phyloP scores from a whole-genome alignment of 2,797 vertebrate species.

The Enteromius anoplus region DNA sequence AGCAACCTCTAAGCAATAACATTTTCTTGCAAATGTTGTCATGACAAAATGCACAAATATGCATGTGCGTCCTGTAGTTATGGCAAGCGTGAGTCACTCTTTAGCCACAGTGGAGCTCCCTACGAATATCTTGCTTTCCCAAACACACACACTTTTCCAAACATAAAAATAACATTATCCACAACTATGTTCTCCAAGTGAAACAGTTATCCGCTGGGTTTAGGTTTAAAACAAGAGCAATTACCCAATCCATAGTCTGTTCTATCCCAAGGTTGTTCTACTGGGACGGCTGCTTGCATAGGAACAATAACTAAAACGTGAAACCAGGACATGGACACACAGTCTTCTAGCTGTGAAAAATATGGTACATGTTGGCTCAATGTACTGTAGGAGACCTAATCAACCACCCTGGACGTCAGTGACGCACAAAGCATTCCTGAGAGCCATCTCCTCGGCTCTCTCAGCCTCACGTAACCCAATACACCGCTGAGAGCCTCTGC shows the following conservation, averaged over 20 bases:
- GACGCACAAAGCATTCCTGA: constrained; percentile 72
- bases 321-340: constrained; percentile 52
- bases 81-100: constrained; percentile 45
- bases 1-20: constrained; percentile 1
- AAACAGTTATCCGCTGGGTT: constrained; percentile 7
- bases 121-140: not conserved
- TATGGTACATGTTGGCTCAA: constrained; percentile 62
- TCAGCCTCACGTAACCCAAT: constrained; percentile 63
- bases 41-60: constrained; percentile 34
- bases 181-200: not conserved
- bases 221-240: not conserved
- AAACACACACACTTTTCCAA: constrained; percentile 17
- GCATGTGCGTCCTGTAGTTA: constrained; percentile 34
- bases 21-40: constrained; percentile 21
- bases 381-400: constrained; percentile 63
- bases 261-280: constrained; percentile 7
- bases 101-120: constrained; percentile 28
- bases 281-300: constrained; percentile 1
- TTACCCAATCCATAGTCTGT: constrained; percentile 9
- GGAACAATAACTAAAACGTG: constrained; percentile 64
- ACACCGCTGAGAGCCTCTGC: constrained; percentile 49
- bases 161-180: not conserved
- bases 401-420: constrained; percentile 63
- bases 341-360: constrained; percentile 42
- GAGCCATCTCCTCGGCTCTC: constrained; percentile 55